phyloP scores from a whole-genome alignment of 2,797 vertebrate genomes.

The Muraenolepis orangiensis region DNA sequence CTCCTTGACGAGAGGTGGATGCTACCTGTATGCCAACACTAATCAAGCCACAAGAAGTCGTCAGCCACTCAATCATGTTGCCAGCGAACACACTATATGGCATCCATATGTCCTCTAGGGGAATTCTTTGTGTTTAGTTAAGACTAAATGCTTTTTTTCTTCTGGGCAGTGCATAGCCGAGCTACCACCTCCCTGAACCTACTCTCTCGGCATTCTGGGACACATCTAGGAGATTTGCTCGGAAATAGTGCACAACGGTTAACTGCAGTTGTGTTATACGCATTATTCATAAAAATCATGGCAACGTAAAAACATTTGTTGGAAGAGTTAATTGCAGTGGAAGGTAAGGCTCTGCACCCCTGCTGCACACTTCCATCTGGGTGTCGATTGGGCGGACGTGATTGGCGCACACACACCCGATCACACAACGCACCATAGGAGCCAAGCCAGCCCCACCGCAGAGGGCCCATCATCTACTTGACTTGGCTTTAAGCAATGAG shows the following conservation, averaged over 20 bases:
- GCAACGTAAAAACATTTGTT: slow-evolving; percentile 3
- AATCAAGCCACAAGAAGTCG: not conserved
- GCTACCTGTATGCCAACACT: not conserved
- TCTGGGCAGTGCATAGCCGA: not conserved
- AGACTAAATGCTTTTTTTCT: not conserved
- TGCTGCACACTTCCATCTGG: not conserved
- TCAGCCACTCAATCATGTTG: not conserved
- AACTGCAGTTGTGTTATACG: not conserved
- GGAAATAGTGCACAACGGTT: not conserved
- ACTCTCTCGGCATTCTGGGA: not conserved
- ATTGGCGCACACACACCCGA: not conserved
- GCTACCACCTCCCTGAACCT: not conserved
- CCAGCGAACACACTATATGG: too few species aligned
- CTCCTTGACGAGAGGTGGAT: not conserved
- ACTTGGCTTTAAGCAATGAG: not conserved
- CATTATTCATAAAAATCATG: slow-evolving; percentile 1
- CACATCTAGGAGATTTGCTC: not conserved
- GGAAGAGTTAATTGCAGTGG: not conserved
- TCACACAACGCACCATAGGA: not conserved
- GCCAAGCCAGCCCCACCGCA: not conserved
- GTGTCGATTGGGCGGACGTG: not conserved
- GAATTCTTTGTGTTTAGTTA: not conserved
- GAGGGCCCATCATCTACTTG: not conserved
- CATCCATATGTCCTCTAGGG: not conserved
- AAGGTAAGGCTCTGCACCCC: not conserved